These are phyloP conservation scores for Coregonus clupeaformis DNA, from an alignment of 2,113 vertebrate species.

Conservation along the genomic window DNA sequence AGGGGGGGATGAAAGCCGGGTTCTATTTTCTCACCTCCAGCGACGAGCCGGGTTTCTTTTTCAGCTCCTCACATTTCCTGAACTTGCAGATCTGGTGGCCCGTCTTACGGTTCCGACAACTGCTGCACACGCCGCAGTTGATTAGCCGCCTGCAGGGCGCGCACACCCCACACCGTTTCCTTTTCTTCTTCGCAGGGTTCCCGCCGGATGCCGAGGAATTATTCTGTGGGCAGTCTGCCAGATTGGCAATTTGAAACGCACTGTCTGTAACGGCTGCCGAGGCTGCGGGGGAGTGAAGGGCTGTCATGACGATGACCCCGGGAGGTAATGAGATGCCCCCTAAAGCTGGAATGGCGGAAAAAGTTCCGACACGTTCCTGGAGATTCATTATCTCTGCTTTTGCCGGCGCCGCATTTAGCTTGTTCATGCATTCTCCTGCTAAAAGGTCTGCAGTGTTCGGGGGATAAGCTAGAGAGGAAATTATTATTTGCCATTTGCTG, in stretches of 20 bases:
- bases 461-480: constrained; percentile 92
- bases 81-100: constrained; percentile 99
- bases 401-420: no score
- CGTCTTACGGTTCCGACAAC: constrained; percentile 98
- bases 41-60: constrained; percentile 96
- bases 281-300: constrained; percentile 95
- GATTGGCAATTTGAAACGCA: constrained; percentile 97
- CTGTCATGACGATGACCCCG: constrained; percentile 98
- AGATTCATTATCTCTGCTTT: constrained; percentile 98
- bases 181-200: constrained; percentile 97
- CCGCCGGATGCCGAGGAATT: constrained; percentile 86
- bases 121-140: constrained; percentile 99
- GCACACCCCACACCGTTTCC: constrained; percentile 96
- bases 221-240: constrained; percentile 97
- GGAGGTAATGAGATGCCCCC: constrained; percentile 96
- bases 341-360: constrained; percentile 92
- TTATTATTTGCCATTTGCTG: constrained; percentile 94
- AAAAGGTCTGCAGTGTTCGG: constrained; percentile 95
- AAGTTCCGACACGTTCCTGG: constrained; percentile 94
- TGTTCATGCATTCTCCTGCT: constrained; percentile 96
- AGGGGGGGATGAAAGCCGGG: background rate
- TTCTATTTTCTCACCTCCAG: constrained; percentile 88
- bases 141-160: constrained; percentile 97
- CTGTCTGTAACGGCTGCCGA: constrained; percentile 95
- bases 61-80: constrained; percentile 98